phyloP scores from a whole-genome alignment of 2,888 invertebrate species.

The Anarsia innoxiella region DNA sequence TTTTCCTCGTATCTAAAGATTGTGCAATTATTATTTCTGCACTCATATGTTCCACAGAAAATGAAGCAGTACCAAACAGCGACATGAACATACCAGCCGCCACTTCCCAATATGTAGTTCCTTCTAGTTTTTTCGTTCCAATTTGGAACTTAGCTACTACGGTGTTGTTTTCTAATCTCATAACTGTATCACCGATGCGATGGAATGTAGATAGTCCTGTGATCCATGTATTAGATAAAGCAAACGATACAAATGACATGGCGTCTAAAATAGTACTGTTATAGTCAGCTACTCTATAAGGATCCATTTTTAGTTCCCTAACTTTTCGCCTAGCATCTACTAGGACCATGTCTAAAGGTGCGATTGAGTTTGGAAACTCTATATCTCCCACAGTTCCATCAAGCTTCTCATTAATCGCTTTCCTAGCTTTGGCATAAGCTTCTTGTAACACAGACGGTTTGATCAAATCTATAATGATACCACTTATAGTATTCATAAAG shows the following conservation, averaged over 20 bases:
- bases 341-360: constrained; percentile 84
- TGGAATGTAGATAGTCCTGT: constrained; percentile 83
- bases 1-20: constrained; percentile 80
- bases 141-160: constrained; percentile 76
- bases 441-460: constrained; percentile 83
- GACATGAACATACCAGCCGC: constrained; percentile 76
- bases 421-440: constrained; percentile 79
- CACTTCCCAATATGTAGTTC: constrained; percentile 82
- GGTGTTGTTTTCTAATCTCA: constrained; percentile 78
- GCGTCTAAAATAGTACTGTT: constrained; percentile 61
- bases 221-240: constrained; percentile 80
- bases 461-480: constrained; percentile 84
- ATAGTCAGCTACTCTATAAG: constrained; percentile 64
- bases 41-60: constrained; percentile 80
- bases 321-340: constrained; percentile 79
- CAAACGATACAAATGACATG: constrained; percentile 77
- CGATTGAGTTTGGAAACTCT: constrained; percentile 83
- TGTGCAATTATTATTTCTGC: constrained; percentile 78
- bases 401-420: constrained; percentile 80
- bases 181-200: constrained; percentile 80
- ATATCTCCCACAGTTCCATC: constrained; percentile 74
- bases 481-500: constrained; percentile 83
- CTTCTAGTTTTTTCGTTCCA: constrained; percentile 81
- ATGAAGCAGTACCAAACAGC: constrained; percentile 78
- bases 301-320: constrained; percentile 76